phyloP scores from a whole-genome alignment of 1,140 invertebrate species.

The Agraylea sexmaculata region DNA sequence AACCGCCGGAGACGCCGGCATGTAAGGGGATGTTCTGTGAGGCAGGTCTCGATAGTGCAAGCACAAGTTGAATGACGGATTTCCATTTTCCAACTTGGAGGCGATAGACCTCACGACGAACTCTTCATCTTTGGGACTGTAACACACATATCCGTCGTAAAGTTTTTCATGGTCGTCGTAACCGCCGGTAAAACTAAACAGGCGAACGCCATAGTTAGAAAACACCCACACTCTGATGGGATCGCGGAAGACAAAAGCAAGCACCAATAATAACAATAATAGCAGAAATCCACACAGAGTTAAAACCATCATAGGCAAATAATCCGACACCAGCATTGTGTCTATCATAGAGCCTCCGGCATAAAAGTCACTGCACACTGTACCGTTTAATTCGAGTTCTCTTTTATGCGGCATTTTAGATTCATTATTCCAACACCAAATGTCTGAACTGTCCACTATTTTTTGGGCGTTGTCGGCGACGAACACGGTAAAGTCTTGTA shows the following conservation, averaged over 20 bases:
- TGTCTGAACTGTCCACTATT: conserved; percentile 61
- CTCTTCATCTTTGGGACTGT: conserved; percentile 85
- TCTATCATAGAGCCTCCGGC: conserved; percentile 71
- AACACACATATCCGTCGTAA: conserved; percentile 87
- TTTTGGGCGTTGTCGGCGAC: conserved; percentile 69
- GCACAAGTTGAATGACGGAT: conserved; percentile 67
- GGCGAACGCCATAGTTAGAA: conserved; percentile 70
- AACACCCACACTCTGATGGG: conserved; percentile 78
- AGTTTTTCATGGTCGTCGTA: conserved; percentile 71
- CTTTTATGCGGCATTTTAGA: conserved; percentile 57
- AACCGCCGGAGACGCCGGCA: conserved; percentile 63
- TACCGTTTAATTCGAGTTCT: conserved; percentile 68
- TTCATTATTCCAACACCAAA: conserved; percentile 71
- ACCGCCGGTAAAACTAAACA: conserved; percentile 49
- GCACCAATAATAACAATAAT: conserved; percentile 56
- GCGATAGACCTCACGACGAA: conserved; percentile 76
- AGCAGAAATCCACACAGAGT: conserved; percentile 62
- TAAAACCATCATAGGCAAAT: conserved; percentile 71
- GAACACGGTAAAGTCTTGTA: conserved; percentile 75
- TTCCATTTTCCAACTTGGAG: conserved; percentile 69
- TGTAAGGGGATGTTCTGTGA: conserved; percentile 52
- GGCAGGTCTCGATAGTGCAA: conserved; percentile 75
- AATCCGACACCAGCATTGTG: conserved; percentile 70
- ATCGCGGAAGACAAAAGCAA: conserved; percentile 72
- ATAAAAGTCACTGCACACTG: conserved; percentile 71